phyloP scores from a whole-genome alignment of 2,797 vertebrate genomes.

The Petrocephalus schoutedeni region DNA sequence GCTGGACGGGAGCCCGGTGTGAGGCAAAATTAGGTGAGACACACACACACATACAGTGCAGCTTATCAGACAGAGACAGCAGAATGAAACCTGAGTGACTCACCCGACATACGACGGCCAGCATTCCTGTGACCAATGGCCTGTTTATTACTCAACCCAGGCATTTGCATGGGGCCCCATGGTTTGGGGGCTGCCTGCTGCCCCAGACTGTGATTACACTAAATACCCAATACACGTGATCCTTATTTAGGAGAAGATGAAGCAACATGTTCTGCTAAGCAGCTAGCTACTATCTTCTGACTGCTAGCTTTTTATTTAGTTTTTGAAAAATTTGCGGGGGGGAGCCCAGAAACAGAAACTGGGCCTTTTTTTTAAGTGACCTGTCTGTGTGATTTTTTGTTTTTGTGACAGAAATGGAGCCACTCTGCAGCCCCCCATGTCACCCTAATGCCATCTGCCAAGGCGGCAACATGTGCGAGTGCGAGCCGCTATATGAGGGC shows the following conservation, averaged over 20 bases:
- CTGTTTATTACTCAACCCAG: neutral
- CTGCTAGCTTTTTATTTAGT: neutral
- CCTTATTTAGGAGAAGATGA: neutral
- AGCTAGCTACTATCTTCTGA: neutral
- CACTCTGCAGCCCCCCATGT: slow-evolving; percentile 71
- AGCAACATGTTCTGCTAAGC: neutral
- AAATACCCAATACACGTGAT: neutral
- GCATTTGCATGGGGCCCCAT: neutral
- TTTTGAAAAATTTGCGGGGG: neutral
- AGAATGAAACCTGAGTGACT: neutral
- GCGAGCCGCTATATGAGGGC: slow-evolving; percentile 74
- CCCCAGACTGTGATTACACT: neutral
- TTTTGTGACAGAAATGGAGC: slow-evolving; percentile 52
- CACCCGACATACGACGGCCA: neutral
- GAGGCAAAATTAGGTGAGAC: slow-evolving; percentile 71
- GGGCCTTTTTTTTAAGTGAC: neutral
- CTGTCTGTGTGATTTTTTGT: neutral
- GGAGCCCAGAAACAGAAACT: neutral
- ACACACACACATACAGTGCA: neutral
- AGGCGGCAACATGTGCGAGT: slow-evolving; percentile 66
- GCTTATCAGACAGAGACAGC: neutral
- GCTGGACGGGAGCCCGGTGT: slow-evolving; percentile 76
- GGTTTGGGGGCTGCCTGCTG: neutral
- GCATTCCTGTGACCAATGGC: neutral
- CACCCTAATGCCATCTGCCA: slow-evolving; percentile 72